Evolutionary conservation across 2,113 vertebrate genomes (phyloP).

Genomic region (Scophthalmus maximus): DNA sequence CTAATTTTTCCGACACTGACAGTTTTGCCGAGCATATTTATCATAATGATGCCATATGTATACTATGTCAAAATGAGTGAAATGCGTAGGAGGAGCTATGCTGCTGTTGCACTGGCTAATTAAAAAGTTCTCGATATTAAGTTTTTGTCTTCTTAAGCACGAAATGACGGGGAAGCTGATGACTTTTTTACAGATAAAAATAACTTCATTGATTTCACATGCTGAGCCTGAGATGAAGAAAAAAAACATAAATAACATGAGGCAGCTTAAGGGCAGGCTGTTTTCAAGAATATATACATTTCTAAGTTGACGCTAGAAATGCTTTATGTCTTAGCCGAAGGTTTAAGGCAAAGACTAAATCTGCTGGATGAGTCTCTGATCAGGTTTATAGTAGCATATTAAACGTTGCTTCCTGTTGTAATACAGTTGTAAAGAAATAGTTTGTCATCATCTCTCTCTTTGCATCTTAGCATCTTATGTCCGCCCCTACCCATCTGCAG

Average conservation of each 20-base stretch:
- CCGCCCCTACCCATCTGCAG: conserved; percentile 28
- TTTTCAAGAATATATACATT: conserved; percentile 4
- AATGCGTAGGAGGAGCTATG: conserved; percentile 29
- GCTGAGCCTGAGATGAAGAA: no score
- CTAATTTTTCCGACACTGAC: conserved; percentile 59
- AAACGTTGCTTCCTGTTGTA: conserved; percentile 33
- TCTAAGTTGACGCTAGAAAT: conserved; percentile 10
- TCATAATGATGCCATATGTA: conserved; percentile 52
- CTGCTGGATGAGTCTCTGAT: conserved; percentile 23
- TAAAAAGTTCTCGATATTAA: conserved; percentile 52
- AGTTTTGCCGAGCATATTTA: conserved; percentile 60
- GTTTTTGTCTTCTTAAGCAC: conserved; percentile 54
- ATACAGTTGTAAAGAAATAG: conserved; percentile 36
- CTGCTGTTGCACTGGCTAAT: conserved; percentile 40
- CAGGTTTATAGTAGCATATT: conserved; percentile 20
- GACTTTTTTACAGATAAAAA: no score
- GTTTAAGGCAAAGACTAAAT: conserved; percentile 31
- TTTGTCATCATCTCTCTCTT: conserved; percentile 21
- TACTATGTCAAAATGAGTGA: conserved; percentile 31
- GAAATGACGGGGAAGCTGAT: conserved; percentile 37
- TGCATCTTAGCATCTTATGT: conserved; percentile 29
- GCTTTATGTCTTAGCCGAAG: conserved; percentile 8
- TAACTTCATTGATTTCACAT: no score
- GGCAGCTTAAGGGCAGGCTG: no score
- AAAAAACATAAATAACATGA: conserved; percentile 1